Conservation (phyloP, 2,888 invertebrate genomes). For the Agonum fuliginosum region DNA sequence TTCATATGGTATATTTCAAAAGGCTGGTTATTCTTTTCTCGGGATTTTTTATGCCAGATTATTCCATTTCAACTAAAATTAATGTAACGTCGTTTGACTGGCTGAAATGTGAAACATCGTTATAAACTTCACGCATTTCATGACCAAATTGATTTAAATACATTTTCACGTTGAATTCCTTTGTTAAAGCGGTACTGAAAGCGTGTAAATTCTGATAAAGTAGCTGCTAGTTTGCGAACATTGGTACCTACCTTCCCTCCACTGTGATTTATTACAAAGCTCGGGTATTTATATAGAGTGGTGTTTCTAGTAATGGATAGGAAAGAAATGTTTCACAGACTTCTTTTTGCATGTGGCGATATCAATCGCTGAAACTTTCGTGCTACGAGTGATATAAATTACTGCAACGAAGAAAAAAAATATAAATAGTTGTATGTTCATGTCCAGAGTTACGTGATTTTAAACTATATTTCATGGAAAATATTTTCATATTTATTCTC, state of each 20-base stretch:
- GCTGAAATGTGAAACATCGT: neutral
- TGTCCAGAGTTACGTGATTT: neutral
- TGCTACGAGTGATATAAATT: constrained; percentile 22
- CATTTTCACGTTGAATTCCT: neutral
- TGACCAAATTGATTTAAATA: neutral
- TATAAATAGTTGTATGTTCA: constrained; percentile 8
- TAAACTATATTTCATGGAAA: neutral
- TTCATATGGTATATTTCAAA: no score
- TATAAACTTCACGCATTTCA: neutral
- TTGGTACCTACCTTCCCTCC: neutral
- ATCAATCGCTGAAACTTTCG: constrained; percentile 24
- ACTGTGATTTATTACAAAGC: constrained; percentile 18
- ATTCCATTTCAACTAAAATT: neutral
- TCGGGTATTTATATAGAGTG: constrained; percentile 26
- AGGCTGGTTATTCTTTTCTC: no score
- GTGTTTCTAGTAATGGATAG: constrained; percentile 39
- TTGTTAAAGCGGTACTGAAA: neutral
- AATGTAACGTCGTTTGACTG: neutral
- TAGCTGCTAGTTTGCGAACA: neutral
- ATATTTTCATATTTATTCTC: neutral
- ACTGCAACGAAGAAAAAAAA: constrained; percentile 3
- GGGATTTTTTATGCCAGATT: no score
- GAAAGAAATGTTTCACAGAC: constrained; percentile 29
- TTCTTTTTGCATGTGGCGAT: constrained; percentile 26
- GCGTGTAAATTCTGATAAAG: constrained; percentile 33